A percentile compares a stretch with the other conserved stretches of the same genome.
These are phyloP conservation scores for Megaceryle torquata DNA, from an alignment of 2,113 vertebrate species.

Conservation along the genomic window DNA sequence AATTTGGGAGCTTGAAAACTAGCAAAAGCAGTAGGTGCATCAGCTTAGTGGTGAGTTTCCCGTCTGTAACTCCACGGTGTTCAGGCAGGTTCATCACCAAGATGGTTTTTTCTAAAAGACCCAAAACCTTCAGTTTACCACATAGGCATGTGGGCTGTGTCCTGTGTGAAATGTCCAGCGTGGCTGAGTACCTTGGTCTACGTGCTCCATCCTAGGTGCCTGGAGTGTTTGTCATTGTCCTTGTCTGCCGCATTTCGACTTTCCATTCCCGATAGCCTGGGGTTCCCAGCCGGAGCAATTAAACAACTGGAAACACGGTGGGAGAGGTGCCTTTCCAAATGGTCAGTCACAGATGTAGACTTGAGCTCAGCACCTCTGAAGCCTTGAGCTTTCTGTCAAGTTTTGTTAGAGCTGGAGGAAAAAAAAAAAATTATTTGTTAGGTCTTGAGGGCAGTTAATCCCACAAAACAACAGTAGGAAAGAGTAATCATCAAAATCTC, in stretches of 20 bases:
- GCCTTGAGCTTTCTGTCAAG: background rate
- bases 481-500: slow-evolving; percentile 2
- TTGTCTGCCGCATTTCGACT: background rate
- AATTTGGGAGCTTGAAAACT: background rate
- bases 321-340: background rate
- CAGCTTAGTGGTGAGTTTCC: background rate
- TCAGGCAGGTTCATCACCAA: background rate
- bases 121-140: background rate
- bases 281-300: background rate
- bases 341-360: background rate
- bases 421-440: background rate
- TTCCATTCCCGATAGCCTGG: background rate
- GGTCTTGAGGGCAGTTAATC: background rate
- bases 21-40: background rate
- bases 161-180: rapidly evolving
- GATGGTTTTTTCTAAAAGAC: background rate
- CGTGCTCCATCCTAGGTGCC: background rate
- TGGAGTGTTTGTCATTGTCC: background rate
- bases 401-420: background rate
- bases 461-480: slow-evolving; percentile 2
- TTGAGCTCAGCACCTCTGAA: slow-evolving; percentile 36
- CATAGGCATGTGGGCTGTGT: rapidly evolving
- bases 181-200: background rate
- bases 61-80: background rate
- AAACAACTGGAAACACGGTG: background rate